Conservation (phyloP, 2,797 vertebrate species). For the Thamnophis elegans region DNA sequence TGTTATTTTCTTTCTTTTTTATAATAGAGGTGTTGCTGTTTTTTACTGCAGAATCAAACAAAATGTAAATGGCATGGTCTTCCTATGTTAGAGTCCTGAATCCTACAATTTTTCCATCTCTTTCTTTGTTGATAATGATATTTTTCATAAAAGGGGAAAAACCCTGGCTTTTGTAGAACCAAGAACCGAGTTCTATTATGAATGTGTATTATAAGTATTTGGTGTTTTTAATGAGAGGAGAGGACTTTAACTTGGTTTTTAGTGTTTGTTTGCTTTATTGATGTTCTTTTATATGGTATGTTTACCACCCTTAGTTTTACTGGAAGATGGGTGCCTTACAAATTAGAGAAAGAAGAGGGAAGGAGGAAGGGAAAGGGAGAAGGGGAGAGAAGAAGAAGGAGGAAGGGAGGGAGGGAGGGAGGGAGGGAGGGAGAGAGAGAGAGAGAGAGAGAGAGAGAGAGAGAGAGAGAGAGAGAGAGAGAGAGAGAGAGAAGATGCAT, state of each 20-base stretch:
- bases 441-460: too few relatives aligned
- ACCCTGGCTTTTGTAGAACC: neutral
- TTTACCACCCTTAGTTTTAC: neutral
- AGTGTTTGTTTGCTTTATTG: neutral
- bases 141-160: neutral
- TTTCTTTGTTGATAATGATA: constrained; percentile 21
- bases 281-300: neutral
- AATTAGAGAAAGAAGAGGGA: neutral
- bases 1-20: neutral
- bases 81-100: constrained; percentile 1
- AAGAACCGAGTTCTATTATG: neutral
- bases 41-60: constrained; percentile 41
- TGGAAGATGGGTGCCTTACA: neutral
- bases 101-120: constrained; percentile 15
- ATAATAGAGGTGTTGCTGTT: constrained; percentile 16
- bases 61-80: constrained; percentile 31
- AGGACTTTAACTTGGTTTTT: neutral
- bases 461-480: too few relatives aligned
- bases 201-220: neutral
- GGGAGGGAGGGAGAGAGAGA: too few relatives aligned
- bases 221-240: neutral
- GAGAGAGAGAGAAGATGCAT: neutral
- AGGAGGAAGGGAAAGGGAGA: too few relatives aligned
- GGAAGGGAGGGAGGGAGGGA: too few relatives aligned
- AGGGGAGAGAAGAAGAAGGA: too few relatives aligned